Percentiles rank a stretch among this genome's conserved stretches.
Conservation (phyloP, 1,140 invertebrate species). For the Procambarus clarkii region DNA sequence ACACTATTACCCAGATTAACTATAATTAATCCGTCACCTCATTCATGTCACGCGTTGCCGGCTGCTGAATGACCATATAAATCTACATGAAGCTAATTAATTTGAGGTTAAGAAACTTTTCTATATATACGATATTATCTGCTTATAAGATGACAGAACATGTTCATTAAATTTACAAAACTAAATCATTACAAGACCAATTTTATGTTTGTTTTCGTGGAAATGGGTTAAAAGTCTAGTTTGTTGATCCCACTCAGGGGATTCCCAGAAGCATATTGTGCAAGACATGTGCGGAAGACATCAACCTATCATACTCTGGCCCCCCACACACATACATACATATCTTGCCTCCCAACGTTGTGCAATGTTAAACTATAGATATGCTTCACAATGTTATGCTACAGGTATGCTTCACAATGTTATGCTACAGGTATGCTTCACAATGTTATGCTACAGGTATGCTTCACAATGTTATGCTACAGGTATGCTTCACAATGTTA, state of each 20-base stretch:
- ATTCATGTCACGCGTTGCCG: not conserved
- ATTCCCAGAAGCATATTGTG: not conserved
- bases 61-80: not conserved
- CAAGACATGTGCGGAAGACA: too few species aligned
- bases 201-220: not conserved
- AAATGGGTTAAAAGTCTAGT: not conserved
- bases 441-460: too few species aligned
- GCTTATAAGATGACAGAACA: not conserved
- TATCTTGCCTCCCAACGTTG: too few species aligned
- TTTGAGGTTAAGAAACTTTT: not conserved
- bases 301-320: too few species aligned
- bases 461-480: too few species aligned
- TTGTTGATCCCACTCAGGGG: not conserved
- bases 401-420: too few species aligned
- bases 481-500: too few species aligned
- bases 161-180: not conserved
- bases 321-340: too few species aligned
- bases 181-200: not conserved
- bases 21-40: not conserved
- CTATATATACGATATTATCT: not conserved
- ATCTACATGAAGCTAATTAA: not conserved
- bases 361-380: too few species aligned
- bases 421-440: too few species aligned
- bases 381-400: too few species aligned
- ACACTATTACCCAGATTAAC: not conserved